Conservation (phyloP, 2,888 invertebrate genomes). For the Merodon equestris region DNA sequence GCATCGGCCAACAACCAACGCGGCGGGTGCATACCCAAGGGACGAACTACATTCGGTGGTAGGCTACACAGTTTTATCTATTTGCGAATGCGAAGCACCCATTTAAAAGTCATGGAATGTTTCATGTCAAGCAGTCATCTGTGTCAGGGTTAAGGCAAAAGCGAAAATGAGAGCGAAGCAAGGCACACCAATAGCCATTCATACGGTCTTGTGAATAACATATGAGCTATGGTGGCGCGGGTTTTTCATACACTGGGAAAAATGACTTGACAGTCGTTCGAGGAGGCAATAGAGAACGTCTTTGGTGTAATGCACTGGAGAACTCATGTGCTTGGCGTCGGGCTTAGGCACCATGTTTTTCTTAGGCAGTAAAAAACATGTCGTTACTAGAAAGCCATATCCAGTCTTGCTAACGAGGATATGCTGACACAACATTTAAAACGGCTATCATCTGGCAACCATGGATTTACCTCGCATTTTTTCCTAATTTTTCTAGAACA, state of each 20-base stretch:
- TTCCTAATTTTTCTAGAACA: no score
- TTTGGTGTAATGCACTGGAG: no score
- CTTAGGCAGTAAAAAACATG: no score
- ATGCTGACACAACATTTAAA: no score
- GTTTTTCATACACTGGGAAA: not conserved
- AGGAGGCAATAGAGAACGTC: not conserved
- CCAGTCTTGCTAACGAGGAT: no score
- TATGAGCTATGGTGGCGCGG: not conserved
- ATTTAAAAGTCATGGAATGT: slow-evolving; percentile 65
- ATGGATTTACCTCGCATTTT: no score
- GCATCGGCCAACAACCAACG: not conserved
- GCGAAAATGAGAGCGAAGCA: not conserved
- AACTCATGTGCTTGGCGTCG: no score
- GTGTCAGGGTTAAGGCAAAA: slow-evolving; percentile 58
- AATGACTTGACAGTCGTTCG: not conserved
- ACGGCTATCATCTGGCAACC: no score
- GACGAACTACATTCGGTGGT: not conserved
- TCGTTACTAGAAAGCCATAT: no score
- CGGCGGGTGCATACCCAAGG: slow-evolving; percentile 32
- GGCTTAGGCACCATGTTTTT: no score
- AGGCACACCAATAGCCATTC: no score
- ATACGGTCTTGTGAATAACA: slow-evolving; percentile 12
- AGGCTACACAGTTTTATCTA: slow-evolving; percentile 24
- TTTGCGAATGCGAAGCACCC: slow-evolving; percentile 53
- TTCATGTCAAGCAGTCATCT: slow-evolving; percentile 67